Conservation (phyloP, 2,797 vertebrate genomes). For the Meda fulgida region DNA sequence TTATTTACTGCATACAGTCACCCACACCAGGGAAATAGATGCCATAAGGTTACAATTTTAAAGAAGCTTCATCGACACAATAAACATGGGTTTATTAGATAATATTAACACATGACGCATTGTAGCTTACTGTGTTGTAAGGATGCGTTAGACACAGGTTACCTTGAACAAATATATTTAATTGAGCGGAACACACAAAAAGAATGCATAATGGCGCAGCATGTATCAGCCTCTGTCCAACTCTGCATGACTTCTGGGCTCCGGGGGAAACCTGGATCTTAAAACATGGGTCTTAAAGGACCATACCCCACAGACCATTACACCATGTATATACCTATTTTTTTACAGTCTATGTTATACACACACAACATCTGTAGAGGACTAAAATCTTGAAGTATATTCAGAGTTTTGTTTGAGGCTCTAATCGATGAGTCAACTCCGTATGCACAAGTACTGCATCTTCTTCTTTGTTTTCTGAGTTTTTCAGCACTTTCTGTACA, state of each 20-base stretch:
- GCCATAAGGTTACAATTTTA: slow-evolving; percentile 2
- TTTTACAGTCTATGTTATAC: background rate
- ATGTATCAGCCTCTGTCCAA: too few relatives aligned
- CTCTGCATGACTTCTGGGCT: too few relatives aligned
- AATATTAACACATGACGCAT: background rate
- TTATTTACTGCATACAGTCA: background rate
- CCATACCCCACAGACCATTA: too few relatives aligned
- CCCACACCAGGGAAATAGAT: slow-evolving; percentile 3
- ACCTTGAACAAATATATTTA: too few relatives aligned
- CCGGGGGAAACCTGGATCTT: too few relatives aligned
- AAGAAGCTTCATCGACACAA: background rate
- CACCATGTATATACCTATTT: too few relatives aligned
- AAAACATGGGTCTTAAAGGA: too few relatives aligned
- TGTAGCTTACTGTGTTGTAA: too few relatives aligned
- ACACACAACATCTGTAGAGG: background rate
- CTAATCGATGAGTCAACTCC: background rate
- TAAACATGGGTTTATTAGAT: slow-evolving; percentile 4
- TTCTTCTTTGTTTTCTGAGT: background rate
- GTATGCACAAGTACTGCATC: background rate
- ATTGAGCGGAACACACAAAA: too few relatives aligned
- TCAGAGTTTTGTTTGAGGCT: background rate
- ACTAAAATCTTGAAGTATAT: background rate
- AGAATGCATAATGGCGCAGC: too few relatives aligned
- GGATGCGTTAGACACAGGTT: too few relatives aligned
- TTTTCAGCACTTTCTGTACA: background rate